These are phyloP conservation scores for Fringilla coelebs DNA, from an alignment of 2,797 vertebrate genomes.

Conservation along the genomic window DNA sequence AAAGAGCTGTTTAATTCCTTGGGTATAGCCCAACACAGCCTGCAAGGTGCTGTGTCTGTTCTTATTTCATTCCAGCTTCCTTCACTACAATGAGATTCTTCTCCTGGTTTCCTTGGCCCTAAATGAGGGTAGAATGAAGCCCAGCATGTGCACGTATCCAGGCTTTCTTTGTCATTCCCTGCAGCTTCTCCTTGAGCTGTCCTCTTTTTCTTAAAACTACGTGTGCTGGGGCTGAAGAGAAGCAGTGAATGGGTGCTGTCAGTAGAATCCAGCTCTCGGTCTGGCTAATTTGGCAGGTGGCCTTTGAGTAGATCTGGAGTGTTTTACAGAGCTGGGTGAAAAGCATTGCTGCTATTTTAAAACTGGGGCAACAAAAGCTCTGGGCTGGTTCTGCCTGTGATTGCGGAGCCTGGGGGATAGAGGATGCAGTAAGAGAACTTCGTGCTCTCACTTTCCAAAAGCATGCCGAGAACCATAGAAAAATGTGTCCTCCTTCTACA, in stretches of 20 bases:
- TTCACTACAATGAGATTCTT: background rate
- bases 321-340: background rate
- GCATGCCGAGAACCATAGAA: background rate
- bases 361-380: constrained; percentile 10
- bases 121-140: background rate
- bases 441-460: background rate
- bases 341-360: background rate
- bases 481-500: background rate
- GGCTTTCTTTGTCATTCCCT: background rate
- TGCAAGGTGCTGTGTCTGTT: fast-evolving
- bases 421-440: background rate
- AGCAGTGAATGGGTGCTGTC: background rate
- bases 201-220: background rate
- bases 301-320: background rate
- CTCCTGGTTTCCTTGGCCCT: background rate
- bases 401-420: background rate
- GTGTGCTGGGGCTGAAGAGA: background rate
- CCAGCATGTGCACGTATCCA: too few relatives aligned
- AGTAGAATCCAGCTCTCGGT: background rate
- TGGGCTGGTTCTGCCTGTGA: background rate
- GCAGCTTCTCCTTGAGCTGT: background rate
- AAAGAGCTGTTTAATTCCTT: background rate
- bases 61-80: background rate
- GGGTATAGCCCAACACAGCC: background rate
- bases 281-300: background rate